Base-by-base conservation (phyloP, 1,140 invertebrate species). In the Bacillus rossius region DNA sequence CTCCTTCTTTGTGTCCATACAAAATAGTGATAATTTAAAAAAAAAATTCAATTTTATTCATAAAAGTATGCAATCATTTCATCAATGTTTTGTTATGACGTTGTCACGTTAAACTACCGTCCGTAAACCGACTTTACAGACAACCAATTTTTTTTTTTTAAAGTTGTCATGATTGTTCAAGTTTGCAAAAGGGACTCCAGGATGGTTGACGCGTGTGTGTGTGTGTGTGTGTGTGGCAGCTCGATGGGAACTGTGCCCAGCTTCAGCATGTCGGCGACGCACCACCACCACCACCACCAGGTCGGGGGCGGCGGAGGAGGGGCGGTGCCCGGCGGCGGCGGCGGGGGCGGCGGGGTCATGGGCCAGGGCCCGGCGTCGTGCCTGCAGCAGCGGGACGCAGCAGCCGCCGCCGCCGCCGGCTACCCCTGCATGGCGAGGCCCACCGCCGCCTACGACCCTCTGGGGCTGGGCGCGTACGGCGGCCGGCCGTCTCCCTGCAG, bases 351-450 rank as follows among this genome's bases (percentile, higher is more conserved):
- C 13, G 74, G 75, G 69, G 72, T 72, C 7, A 73, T 78, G n/a
- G 74, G 75, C 1, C 79, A 79, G 4, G 79, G 79, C 22, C 79
- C 81, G 0, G 77, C 77, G 2, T 77, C 81, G 1, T 84, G 86
- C 73, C 75, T 89, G 16, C 86, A 88, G 68, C 84, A 86, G 67
- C 74, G 83, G 10, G 84, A 86, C 63, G 45, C 69, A 10, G 40
- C 41, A 8, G n/a, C 22, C 19, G 50, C 19, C 63, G 42, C 70
- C 16, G 79, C 78, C 63, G 62, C 42, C 61, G 73, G 73, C 14
- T 86, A 86, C 60, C 77, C 79, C 26, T 88, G 86, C 71, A 85
- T 87, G 68, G 74, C 78, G 34, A 67, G 80, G 42, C 72, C 79
- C 1, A 74, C 79, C 10, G 74, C 74, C 29, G 74, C 74, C 29